Percentiles rank a stretch among this genome's conserved stretches.
Evolutionary conservation across 2,797 vertebrate species (phyloP).

Genomic region (Telmatherina bonti): DNA sequence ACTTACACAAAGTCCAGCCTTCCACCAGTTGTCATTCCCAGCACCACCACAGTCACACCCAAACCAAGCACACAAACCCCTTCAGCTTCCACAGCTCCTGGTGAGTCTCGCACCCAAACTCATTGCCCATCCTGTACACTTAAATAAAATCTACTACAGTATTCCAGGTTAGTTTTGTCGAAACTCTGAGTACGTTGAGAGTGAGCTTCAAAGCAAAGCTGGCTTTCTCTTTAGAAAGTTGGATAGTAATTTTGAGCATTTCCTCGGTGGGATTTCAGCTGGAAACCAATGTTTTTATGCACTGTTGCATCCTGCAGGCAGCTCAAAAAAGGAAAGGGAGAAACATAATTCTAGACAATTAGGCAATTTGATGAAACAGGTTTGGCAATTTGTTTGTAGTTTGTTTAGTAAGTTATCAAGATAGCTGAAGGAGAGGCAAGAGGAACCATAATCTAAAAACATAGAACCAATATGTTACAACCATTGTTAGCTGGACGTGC

Average conservation of each 20-base stretch:
- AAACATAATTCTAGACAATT: neutral
- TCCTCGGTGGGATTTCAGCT: neutral
- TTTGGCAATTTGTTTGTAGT: neutral
- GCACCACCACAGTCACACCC: conserved; percentile 15
- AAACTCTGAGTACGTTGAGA: neutral
- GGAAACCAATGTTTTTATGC: neutral
- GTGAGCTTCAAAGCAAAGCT: neutral
- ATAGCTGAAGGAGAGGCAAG: neutral
- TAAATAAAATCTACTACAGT: neutral
- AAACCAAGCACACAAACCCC: conserved; percentile 20
- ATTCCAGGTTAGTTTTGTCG: neutral
- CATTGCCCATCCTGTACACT: neutral
- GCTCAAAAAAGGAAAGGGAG: neutral
- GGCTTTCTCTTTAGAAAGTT: neutral
- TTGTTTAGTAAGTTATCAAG: neutral
- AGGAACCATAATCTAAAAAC: neutral
- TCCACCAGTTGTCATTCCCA: conserved; percentile 55
- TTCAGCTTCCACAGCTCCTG: conserved; percentile 38
- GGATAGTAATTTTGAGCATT: neutral
- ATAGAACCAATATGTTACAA: too few relatives aligned
- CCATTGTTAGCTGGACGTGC: too few relatives aligned
- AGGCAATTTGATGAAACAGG: neutral
- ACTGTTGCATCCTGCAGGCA: neutral
- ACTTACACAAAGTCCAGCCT: conserved; percentile 72
- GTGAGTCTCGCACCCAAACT: conserved; percentile 42